Conservation (phyloP, 2,888 invertebrate genomes). For the Pollenia labialis region DNA sequence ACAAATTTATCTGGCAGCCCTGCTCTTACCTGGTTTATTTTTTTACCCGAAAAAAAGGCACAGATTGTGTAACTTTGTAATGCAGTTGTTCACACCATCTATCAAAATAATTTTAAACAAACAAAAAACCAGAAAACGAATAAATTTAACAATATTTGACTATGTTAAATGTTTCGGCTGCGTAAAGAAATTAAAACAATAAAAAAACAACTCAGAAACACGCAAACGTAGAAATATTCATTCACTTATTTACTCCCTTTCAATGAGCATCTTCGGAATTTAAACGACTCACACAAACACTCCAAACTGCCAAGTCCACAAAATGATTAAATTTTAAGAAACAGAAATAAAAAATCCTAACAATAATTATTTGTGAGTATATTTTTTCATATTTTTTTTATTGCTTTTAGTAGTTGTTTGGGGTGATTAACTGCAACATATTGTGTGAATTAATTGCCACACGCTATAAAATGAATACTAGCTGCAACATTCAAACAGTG, state of each 20-base stretch:
- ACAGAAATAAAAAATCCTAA: not conserved
- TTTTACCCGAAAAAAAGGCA: not conserved
- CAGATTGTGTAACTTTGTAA: slow-evolving; percentile 53
- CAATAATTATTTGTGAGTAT: slow-evolving; percentile 28
- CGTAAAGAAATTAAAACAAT: slow-evolving; percentile 49
- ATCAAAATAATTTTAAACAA: slow-evolving; percentile 40
- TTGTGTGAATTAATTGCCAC: slow-evolving; percentile 66
- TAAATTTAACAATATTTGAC: slow-evolving; percentile 37
- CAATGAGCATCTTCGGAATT: slow-evolving; percentile 13
- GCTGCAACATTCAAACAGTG: slow-evolving; percentile 12
- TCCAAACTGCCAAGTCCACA: slow-evolving; percentile 17
- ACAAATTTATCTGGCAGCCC: too few species aligned
- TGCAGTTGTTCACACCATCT: slow-evolving; percentile 53
- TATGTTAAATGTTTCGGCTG: slow-evolving; percentile 50
- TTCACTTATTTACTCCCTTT: not conserved
- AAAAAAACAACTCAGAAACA: not conserved
- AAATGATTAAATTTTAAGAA: slow-evolving; percentile 46
- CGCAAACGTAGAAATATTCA: not conserved
- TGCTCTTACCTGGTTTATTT: not conserved
- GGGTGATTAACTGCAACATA: slow-evolving; percentile 55
- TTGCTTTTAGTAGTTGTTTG: slow-evolving; percentile 13
- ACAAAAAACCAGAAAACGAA: not conserved
- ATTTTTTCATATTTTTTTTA: slow-evolving; percentile 17
- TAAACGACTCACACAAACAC: not conserved
- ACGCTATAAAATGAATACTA: slow-evolving; percentile 39